Percentiles rank a stretch among this genome's conserved stretches.
Evolutionary conservation across 2,113 vertebrate species (phyloP).

Genomic region (Tachysurus fulvidraco): DNA sequence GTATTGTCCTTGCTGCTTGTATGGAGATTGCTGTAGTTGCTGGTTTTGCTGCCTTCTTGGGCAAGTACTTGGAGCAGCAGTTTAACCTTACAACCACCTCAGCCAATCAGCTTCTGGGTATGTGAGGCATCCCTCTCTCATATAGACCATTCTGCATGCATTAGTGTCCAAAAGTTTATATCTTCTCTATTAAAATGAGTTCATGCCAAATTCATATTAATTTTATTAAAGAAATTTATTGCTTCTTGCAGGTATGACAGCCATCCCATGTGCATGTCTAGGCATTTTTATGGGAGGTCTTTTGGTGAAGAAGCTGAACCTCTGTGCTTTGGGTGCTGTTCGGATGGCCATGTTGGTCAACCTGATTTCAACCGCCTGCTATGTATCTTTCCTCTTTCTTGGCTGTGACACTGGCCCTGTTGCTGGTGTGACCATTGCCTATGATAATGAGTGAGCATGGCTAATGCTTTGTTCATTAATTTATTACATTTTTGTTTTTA

Average conservation of each 20-base stretch:
- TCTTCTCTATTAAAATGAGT: not conserved
- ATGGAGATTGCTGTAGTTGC: conserved; percentile 98
- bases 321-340: conserved; percentile 92
- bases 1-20: conserved; percentile 92
- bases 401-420: conserved; percentile 94
- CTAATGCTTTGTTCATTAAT: not conserved
- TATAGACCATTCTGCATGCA: not conserved
- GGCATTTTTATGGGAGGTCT: conserved; percentile 97
- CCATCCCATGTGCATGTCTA: conserved; percentile 94
- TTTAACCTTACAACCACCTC: conserved; percentile 97
- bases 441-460: conserved; percentile 86
- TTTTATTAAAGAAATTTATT: not conserved
- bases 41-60: conserved; percentile 92
- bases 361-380: conserved; percentile 94
- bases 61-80: conserved; percentile 97
- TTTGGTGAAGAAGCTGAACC: conserved; percentile 94
- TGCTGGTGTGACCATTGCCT: conserved; percentile 89
- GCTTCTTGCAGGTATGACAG: conserved; percentile 86
- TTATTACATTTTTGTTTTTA: no score
- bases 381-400: conserved; percentile 95
- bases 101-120: conserved; percentile 95
- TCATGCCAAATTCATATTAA: not conserved
- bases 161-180: not conserved
- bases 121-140: conserved; percentile 47
- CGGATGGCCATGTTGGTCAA: conserved; percentile 98